Conservation (phyloP, 2,797 vertebrate species). For the Acrossocheilus fasciatus region DNA sequence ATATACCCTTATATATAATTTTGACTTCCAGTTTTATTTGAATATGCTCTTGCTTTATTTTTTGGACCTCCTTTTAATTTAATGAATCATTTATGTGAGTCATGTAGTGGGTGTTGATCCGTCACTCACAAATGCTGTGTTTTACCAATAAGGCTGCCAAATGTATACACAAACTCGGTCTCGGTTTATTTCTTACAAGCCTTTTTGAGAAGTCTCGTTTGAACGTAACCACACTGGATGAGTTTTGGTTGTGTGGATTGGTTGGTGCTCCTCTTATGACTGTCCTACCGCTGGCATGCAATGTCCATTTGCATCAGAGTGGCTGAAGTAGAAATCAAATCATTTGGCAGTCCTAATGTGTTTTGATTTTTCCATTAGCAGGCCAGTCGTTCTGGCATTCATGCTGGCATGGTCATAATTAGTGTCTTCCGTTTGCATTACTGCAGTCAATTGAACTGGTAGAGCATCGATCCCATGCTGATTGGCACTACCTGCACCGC, state of each 20-base stretch:
- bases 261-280: not conserved
- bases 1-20: not conserved
- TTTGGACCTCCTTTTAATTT: not conserved
- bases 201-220: not conserved
- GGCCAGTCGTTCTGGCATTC: constrained; percentile 72
- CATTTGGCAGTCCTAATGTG: constrained; percentile 75
- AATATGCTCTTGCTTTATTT: constrained; percentile 1
- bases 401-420: constrained; percentile 72
- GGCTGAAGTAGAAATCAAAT: constrained; percentile 72
- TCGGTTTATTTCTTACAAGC: not conserved
- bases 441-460: constrained; percentile 69
- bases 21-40: not conserved
- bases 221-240: not conserved
- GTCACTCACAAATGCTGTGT: not conserved
- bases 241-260: not conserved
- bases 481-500: constrained; percentile 58
- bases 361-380: constrained; percentile 82
- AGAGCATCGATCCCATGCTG: constrained; percentile 68
- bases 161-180: not conserved
- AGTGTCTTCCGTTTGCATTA: constrained; percentile 78
- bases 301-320: constrained; percentile 69
- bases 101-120: not conserved
- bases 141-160: not conserved
- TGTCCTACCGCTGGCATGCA: constrained; percentile 4
- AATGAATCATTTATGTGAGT: constrained; percentile 5